Conservation (phyloP, 2,888 invertebrate species). For the Conomelus anceps region DNA sequence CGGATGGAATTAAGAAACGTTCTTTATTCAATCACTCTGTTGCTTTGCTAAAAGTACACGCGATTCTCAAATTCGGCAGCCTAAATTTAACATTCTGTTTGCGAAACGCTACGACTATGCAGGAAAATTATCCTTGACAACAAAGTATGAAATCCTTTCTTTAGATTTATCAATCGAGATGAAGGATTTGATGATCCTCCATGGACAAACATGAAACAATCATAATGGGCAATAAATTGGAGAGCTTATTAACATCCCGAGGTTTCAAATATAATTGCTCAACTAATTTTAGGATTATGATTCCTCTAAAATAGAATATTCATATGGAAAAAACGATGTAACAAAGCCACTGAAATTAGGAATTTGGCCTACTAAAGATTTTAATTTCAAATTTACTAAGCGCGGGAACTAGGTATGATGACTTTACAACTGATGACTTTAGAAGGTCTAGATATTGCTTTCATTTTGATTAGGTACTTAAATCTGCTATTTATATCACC, state of each 20-base stretch:
- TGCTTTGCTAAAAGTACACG: background rate
- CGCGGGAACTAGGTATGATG: too few relatives aligned
- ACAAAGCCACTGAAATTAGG: too few relatives aligned
- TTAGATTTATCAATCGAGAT: background rate
- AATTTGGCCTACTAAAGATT: too few relatives aligned
- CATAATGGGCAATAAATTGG: background rate
- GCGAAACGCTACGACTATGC: background rate
- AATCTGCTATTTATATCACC: too few relatives aligned
- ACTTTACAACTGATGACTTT: too few relatives aligned
- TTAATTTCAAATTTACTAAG: too few relatives aligned
- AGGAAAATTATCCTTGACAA: background rate
- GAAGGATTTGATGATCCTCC: background rate
- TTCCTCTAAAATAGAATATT: too few relatives aligned
- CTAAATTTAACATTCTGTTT: background rate
- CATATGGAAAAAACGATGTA: too few relatives aligned
- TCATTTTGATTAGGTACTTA: too few relatives aligned
- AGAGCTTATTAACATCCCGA: background rate
- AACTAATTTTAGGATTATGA: background rate
- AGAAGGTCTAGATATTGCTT: too few relatives aligned
- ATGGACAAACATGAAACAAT: background rate
- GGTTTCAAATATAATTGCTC: background rate
- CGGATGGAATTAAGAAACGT: background rate
- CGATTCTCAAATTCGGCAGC: background rate
- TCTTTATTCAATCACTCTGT: background rate
- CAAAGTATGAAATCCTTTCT: background rate